Evolutionary conservation across 2,113 vertebrate genomes (phyloP).

Genomic region (Leucosticte australis): DNA sequence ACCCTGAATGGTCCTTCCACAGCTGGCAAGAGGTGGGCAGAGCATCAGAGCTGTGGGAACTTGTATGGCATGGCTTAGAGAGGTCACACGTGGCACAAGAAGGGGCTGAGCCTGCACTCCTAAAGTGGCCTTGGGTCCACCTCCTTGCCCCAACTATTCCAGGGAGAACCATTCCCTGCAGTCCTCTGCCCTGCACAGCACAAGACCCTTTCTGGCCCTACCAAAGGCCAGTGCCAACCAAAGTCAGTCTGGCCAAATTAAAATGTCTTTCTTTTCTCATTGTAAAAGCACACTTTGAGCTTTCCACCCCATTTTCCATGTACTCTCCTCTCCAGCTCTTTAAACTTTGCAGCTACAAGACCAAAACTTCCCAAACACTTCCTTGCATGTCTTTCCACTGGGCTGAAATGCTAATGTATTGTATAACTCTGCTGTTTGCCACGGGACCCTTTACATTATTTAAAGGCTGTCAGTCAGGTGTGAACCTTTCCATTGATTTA

Average conservation of each 20-base stretch:
- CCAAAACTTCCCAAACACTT: background rate
- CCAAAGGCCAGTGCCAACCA: background rate
- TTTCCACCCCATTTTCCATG: background rate
- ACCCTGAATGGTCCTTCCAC: background rate
- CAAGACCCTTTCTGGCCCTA: background rate
- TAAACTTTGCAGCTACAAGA: background rate
- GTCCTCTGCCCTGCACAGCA: background rate
- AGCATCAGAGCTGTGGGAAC: background rate
- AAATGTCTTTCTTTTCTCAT: background rate
- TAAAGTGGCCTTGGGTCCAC: background rate
- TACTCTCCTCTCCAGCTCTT: background rate
- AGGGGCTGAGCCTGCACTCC: background rate
- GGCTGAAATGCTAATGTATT: constrained; percentile 19
- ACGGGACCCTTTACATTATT: constrained; percentile 26
- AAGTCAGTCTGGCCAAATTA: background rate
- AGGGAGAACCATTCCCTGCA: background rate
- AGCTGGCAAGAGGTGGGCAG: background rate
- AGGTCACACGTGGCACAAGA: background rate
- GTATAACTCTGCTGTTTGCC: background rate
- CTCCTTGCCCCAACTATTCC: background rate
- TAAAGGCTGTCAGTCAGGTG: constrained; percentile 43
- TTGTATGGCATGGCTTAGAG: background rate
- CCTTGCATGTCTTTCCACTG: background rate
- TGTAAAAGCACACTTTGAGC: background rate
- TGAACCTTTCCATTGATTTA: constrained; percentile 53